These are phyloP conservation scores for Ophioninae sp. DNA, from an alignment of 2,888 invertebrate genomes.

Conservation along the genomic window DNA sequence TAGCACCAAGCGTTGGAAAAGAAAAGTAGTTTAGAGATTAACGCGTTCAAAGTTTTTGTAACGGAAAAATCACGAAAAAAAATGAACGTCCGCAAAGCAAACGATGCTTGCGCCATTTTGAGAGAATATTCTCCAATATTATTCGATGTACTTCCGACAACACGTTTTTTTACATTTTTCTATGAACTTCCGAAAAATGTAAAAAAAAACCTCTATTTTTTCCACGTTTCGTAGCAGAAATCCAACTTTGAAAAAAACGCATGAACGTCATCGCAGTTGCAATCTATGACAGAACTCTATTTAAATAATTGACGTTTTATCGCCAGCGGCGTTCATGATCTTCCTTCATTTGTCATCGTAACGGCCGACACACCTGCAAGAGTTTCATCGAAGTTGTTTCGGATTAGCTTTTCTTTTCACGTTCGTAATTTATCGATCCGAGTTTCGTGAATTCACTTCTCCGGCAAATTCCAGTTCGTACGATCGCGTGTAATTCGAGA, in stretches of 20 bases:
- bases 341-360: neutral
- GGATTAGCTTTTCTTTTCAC: neutral
- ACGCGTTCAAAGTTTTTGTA: too few relatives aligned
- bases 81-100: too few relatives aligned
- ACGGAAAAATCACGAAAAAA: too few relatives aligned
- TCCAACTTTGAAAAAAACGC: neutral
- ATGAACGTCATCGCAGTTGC: neutral
- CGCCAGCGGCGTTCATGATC: neutral
- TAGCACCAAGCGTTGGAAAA: too few relatives aligned
- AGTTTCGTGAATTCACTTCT: slow-evolving; percentile 24
- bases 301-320: neutral
- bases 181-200: too few relatives aligned
- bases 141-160: too few relatives aligned
- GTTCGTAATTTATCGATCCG: slow-evolving; percentile 17
- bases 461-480: slow-evolving; percentile 22
- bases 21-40: too few relatives aligned
- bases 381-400: neutral
- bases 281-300: neutral
- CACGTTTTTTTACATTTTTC: too few relatives aligned
- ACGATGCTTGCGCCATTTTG: too few relatives aligned
- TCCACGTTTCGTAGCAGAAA: too few relatives aligned
- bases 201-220: too few relatives aligned
- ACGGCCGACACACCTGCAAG: neutral
- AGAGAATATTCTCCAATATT: too few relatives aligned
- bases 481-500: slow-evolving; percentile 45